These are phyloP conservation scores for Leptonema lineaticorne DNA, from an alignment of 1,140 invertebrate species.

Conservation along the genomic window DNA sequence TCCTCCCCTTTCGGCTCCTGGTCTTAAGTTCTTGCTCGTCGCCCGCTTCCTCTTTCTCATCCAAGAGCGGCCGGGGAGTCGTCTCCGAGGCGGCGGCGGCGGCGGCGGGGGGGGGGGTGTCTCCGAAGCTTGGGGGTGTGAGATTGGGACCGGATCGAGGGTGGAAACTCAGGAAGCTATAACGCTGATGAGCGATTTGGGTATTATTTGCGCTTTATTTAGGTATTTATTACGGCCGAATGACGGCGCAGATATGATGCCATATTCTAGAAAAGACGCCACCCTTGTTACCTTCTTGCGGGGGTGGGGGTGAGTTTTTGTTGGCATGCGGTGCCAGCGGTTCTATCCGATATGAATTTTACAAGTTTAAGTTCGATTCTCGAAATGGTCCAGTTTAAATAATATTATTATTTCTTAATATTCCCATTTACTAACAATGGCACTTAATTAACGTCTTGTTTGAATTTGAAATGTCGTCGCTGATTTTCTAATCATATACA, in stretches of 20 bases:
- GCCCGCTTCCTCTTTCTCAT: slow-evolving; percentile 40
- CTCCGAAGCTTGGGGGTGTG: slow-evolving; percentile 26
- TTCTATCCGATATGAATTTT: no score
- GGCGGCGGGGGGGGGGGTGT: background rate
- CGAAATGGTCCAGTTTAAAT: no score
- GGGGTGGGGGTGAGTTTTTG: background rate
- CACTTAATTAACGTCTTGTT: no score
- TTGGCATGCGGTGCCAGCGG: background rate
- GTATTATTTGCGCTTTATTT: slow-evolving; percentile 60
- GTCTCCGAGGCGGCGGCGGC: slow-evolving; percentile 33
- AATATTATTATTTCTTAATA: no score
- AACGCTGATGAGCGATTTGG: slow-evolving; percentile 57
- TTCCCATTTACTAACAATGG: no score
- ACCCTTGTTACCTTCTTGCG: background rate
- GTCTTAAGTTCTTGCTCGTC: slow-evolving; percentile 11
- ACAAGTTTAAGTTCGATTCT: no score
- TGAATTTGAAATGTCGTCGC: background rate
- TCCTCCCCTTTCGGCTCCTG: slow-evolving; percentile 13
- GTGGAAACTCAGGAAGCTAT: slow-evolving; percentile 39
- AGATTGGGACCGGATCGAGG: slow-evolving; percentile 42
- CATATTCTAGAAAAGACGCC: slow-evolving; percentile 28
- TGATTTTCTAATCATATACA: no score
- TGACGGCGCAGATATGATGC: slow-evolving; percentile 57
- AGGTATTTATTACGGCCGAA: slow-evolving; percentile 58
- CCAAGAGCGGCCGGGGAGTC: slow-evolving; percentile 23